These are phyloP conservation scores for Gallinago nigripennis DNA, from an alignment of 2,797 vertebrate species.

Conservation along the genomic window DNA sequence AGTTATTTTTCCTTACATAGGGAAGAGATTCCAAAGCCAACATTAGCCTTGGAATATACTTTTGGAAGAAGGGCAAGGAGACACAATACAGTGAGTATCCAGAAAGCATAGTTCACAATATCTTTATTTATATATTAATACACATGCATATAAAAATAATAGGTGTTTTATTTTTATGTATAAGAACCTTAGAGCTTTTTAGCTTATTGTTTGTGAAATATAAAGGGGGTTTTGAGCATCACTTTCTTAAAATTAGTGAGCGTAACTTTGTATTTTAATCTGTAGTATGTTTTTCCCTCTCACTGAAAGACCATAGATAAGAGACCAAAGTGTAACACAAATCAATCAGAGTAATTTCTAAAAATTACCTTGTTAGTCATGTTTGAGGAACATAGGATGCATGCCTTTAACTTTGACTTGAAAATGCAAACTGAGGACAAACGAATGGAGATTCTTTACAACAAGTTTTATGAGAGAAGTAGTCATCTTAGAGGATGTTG, in stretches of 20 bases:
- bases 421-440: background rate
- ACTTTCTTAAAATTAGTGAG: background rate
- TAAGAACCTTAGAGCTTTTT: background rate
- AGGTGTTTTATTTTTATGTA: background rate
- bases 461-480: background rate
- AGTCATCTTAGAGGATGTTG: background rate
- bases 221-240: background rate
- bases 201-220: background rate
- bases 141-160: background rate
- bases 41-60: constrained; percentile 93
- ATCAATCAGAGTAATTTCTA: background rate
- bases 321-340: background rate
- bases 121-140: background rate
- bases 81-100: constrained; percentile 86
- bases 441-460: background rate
- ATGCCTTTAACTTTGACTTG: background rate
- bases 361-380: background rate
- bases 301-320: background rate
- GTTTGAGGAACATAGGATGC: background rate
- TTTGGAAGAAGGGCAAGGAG: constrained; percentile 90
- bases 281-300: background rate
- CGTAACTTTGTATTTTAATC: background rate
- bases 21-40: constrained; percentile 92
- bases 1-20: constrained; percentile 71
- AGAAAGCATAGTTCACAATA: background rate